Evolutionary conservation across 2,113 vertebrate species (phyloP), one percentile per base, ranked within the genome.

Genomic region (Pygoscelis adeliae): DNA sequence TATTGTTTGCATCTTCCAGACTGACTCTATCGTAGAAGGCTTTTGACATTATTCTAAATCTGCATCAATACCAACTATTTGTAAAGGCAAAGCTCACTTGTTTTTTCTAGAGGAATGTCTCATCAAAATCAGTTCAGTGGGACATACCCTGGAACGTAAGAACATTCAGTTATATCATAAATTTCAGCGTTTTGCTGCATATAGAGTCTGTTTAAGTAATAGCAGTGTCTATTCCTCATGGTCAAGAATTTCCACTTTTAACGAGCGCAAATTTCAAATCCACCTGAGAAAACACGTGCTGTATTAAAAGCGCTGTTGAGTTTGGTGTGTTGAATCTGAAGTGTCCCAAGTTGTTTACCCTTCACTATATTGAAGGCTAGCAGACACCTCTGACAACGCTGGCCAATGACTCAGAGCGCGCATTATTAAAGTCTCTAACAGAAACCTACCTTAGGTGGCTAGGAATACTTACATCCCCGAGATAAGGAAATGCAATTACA

Each of bases 401-500:
- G 76, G 23, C 21, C 83, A 36, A 15, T 30, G 52, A 36, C 73
- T 87, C 25, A 10, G 59, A 47, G 66, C 66, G 19, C 34, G 47
- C 81, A 14, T 44, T 26, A 69, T 40, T 72, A 26, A 74, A 87
- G 55, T n/a, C 38, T 44, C 26, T 21, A 18, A 29, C 36, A 83
- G 67, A 92, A 91, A 59, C 38, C 71, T 79, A 65, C 36, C 36
- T 34, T 18, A 42, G 73, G 62, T 85, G 44, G 10, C 63, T 46
- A 10, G 56, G 34, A 77, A 81, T 58, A 88, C 29, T 85, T 23
- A 67, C 4, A 3, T 65, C 87, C 52, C 56, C 25, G 84, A 91
- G 96, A 97, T 97, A 96, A 92, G 67, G 74, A 88, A 96, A 95
- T 83, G 59, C n/a, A 96, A 92, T 97, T 97, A 88, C 40, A 85